Evolutionary conservation across 2,113 vertebrate genomes (phyloP).

Genomic region (Centropristis striata): DNA sequence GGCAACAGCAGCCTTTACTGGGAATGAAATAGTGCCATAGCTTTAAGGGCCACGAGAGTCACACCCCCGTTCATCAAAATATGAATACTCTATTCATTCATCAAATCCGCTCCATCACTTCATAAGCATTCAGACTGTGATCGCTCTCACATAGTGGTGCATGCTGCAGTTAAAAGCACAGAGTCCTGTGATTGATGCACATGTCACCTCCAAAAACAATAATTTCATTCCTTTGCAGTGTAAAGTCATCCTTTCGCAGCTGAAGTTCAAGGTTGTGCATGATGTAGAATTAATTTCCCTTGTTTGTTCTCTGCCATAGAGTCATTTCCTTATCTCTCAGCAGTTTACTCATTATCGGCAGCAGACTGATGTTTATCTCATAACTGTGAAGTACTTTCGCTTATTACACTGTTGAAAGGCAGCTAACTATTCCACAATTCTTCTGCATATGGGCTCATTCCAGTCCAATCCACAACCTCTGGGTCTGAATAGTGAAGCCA

Average conservation of each 20-base stretch:
- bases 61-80: constrained; percentile 9
- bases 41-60: constrained; percentile 21
- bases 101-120: constrained; percentile 14
- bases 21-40: constrained; percentile 46
- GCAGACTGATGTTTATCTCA: constrained; percentile 20
- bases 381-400: neutral
- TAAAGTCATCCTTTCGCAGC: neutral
- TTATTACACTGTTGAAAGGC: constrained; percentile 1
- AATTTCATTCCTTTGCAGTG: neutral
- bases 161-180: neutral
- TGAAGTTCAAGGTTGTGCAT: neutral
- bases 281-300: neutral
- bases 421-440: neutral
- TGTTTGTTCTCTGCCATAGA: neutral
- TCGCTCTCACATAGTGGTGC: no score
- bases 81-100: constrained; percentile 30
- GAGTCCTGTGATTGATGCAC: neutral
- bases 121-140: neutral
- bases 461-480: neutral
- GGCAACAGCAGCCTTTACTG: constrained; percentile 68
- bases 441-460: neutral
- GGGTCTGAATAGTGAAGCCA: no score
- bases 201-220: neutral
- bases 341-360: neutral
- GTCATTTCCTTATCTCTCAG: constrained; percentile 9